Percentiles rank a stretch among this genome's conserved stretches.
These are phyloP conservation scores for Eutolmus rufibarbis DNA, from an alignment of 2,888 invertebrate genomes.

Conservation along the genomic window DNA sequence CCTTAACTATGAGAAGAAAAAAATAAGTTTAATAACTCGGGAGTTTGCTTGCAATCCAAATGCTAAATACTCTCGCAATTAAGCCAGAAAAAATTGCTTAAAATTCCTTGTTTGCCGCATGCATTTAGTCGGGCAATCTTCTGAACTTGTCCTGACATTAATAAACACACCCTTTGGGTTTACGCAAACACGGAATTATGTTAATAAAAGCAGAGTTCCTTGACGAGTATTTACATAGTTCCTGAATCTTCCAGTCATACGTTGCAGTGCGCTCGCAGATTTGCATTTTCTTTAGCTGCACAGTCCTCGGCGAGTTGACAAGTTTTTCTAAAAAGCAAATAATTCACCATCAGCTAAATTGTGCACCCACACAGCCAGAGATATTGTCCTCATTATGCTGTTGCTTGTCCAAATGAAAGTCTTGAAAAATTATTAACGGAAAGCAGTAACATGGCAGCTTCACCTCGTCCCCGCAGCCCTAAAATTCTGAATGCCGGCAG, in stretches of 20 bases:
- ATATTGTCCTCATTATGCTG: constrained; percentile 32
- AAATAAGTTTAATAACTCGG: not conserved
- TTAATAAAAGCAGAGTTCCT: constrained; percentile 23
- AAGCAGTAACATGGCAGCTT: constrained; percentile 10
- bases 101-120: constrained; percentile 20
- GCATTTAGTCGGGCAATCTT: constrained; percentile 18
- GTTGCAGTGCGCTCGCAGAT: not conserved
- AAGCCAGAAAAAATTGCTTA: constrained; percentile 15
- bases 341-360: constrained; percentile 18
- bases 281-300: constrained; percentile 19
- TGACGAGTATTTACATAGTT: constrained; percentile 31
- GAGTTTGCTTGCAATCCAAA: not conserved
- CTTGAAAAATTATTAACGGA: constrained; percentile 26
- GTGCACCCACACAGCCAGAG: not conserved
- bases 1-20: not conserved
- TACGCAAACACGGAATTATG: constrained; percentile 20
- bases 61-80: constrained; percentile 10
- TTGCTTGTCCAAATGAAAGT: constrained; percentile 23
- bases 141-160: constrained; percentile 8
- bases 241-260: not conserved
- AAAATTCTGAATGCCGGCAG: not conserved
- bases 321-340: not conserved
- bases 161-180: constrained; percentile 16
- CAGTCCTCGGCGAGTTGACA: not conserved
- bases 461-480: not conserved